Evolutionary conservation across 2,888 invertebrate genomes (phyloP), one percentile per base, ranked within the genome.

Genomic region (Salticus scenicus): DNA sequence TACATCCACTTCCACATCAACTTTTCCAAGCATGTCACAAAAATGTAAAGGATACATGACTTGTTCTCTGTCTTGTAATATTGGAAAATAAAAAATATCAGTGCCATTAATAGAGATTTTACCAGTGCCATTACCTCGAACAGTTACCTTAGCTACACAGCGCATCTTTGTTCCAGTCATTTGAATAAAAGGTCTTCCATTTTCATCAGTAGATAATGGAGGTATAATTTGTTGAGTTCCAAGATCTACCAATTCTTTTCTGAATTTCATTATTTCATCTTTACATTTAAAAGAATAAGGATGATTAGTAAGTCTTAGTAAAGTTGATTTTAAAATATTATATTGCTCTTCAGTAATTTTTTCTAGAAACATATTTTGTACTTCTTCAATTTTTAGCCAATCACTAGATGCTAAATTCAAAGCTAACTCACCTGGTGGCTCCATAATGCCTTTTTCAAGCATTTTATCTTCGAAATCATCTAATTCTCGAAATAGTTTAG

Each of bases 11-110:
- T 95, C 95, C 30, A 98, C 92, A 92, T 98, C 98, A 64, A 98
- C 95, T 91, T 94, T 93, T 70, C 94, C 94, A 80, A 95, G 91
- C 93, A 95, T 93, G 31, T 94, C 94, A 82, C 95, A 93, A 90
- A 97, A 95, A 89, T 96, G 93, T 86, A 98, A 92, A 2, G 98
- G 98, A 90, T 96, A 97, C 89, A 98, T 91, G 17, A 96, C 88
- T 87, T 91, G 91, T 76, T 92, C 90, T 83, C 95, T 96, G 95
- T 94, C 92, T 90, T 95, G 94, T 5, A 94, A 90, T 89, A 94
- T 92, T 33, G 93, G 91, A 91, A 98, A 98, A 91, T 96, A 97
- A 0, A 90, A 89, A 41, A 97, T 93, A 90, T 95, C 95, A 90
- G 94, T 90, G 4, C 95, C 95, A 92, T 98, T 98, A 77, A 98